Base-by-base conservation (phyloP, 2,113 vertebrate species). In the Micronycteris hirsuta region DNA sequence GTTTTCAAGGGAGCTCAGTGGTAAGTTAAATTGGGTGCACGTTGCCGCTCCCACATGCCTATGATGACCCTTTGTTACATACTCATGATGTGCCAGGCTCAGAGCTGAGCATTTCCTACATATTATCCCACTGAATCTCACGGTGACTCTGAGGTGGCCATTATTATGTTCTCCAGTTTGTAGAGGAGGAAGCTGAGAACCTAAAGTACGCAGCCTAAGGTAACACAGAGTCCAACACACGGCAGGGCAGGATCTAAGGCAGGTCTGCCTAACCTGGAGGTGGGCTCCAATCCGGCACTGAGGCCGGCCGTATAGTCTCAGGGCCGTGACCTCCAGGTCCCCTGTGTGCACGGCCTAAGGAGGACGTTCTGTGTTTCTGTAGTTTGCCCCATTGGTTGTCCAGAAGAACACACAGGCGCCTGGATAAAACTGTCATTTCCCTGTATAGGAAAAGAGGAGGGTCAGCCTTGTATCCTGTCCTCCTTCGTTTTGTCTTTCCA, bases 281-380 rank as follows among this genome's bases (percentile, higher is more conserved):
- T 43, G 56, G 76, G 31, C 22, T 49, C 20, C 43, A 22, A 24
- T 9, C 26, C 20, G 11, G 68, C 6, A 0, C 5, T 1, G 20
- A 41, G 1, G 5, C 7, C 4, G 14, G 38, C 4, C 3, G 10
- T 17, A 6, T 0, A 3, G 11, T 15, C 20, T 13, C 0, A 19
- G 8, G 14, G 3, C 26, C 83, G 93, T n/a, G 26, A 4, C 3
- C n/a, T 38, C 22, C 17, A 16, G 2, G 24, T 33, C 22, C 14
- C 15, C 1, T 19, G 17, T 3, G 5, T 31, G 20, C 0, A 9
- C 14, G 43, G 33, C 28, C 31, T 26, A 15, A 65, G 33, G 36
- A 56, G 43, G 52, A 63, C 54, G 10, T 16, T 70, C 78, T 41
- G 1, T 61, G 43, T 20, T 90, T 71, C 77, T 33, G 19, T n/a